Conservation (phyloP, 2,888 invertebrate species). For the Polyommatus icarus region DNA sequence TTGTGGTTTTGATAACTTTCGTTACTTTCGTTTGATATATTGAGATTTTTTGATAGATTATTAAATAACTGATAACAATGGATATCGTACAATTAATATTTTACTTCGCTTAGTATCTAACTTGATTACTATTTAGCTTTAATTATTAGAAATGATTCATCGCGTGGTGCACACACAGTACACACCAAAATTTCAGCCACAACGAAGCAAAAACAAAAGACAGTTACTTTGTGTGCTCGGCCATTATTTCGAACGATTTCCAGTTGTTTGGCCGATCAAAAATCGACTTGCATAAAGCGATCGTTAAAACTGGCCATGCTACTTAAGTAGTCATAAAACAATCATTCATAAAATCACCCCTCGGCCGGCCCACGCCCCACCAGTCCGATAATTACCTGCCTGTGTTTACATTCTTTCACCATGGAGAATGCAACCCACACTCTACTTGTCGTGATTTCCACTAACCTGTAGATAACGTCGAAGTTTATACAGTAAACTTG, state of each 20-base stretch:
- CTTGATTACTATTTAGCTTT: no score
- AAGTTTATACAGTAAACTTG: not conserved
- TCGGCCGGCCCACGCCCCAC: constrained; percentile 32
- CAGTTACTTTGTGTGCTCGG: not conserved
- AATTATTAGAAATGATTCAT: not conserved
- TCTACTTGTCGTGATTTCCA: constrained; percentile 38
- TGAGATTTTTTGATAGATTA: no score
- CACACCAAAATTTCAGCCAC: not conserved
- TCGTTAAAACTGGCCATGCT: constrained; percentile 28
- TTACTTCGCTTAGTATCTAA: not conserved
- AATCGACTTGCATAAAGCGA: constrained; percentile 23
- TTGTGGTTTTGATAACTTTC: no score
- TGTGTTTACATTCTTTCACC: constrained; percentile 73
- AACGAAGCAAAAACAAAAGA: not conserved
- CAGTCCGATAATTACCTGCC: constrained; percentile 43
- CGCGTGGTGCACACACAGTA: not conserved
- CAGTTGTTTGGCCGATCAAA: constrained; percentile 22
- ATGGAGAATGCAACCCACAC: constrained; percentile 60
- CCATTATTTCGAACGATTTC: not conserved
- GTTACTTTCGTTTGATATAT: no score
- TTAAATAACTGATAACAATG: no score
- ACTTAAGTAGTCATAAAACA: constrained; percentile 35
- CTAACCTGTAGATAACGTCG: constrained; percentile 35
- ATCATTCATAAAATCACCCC: constrained; percentile 35
- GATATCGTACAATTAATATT: no score